Base-by-base conservation (phyloP, 2,797 vertebrate genomes). In the Staurois parvus region DNA sequence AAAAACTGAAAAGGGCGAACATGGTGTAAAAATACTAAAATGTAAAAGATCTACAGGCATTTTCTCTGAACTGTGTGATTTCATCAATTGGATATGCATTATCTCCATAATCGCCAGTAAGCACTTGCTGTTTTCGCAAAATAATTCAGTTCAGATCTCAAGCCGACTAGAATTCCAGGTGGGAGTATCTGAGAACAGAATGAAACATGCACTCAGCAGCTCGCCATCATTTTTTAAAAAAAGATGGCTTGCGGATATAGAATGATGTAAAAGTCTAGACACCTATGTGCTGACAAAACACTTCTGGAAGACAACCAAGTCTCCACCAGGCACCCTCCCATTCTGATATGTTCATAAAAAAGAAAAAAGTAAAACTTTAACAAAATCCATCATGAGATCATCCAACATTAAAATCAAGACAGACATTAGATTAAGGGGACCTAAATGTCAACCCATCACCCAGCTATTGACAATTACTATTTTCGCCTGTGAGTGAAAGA, bases 181-280 rank as follows among this genome's bases (percentile, higher is more conserved):
- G 56, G 32, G 74, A 48, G 19, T 42, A 30, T 37, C 19, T 26
- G 9, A 40, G 28, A 13, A 21, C 30, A 29, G 12, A 13, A 64
- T 4, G 12, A 77, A 40, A 77, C 76, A 77, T 40, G n/a, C 19
- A 34, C 42, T 48, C 73, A 75, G 73, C 42, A 26, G 70, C 64
- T 29, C 12, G 10, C 19, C 5, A 59, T 24, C 52, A 19, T 59
- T 59, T 9, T 37, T 28, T n/a, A n/a, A 42, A 24, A n/a, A 2
- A 73, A 40, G 26, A 21, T 73, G 72, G n/a, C 19, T 24, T 70
- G 30, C 19, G 7, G n/a, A 69, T 37, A 70, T 19, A 37, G n/a
- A 6, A 1, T 24, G 2, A 34, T 70, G 37, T 72, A n/a, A 59
- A 40, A 12, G 34, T n/a, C 73, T 52, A 75, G 26, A 13, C 42